phyloP scores from a whole-genome alignment of 2,888 invertebrate species.

The Cactoblastis cactorum region DNA sequence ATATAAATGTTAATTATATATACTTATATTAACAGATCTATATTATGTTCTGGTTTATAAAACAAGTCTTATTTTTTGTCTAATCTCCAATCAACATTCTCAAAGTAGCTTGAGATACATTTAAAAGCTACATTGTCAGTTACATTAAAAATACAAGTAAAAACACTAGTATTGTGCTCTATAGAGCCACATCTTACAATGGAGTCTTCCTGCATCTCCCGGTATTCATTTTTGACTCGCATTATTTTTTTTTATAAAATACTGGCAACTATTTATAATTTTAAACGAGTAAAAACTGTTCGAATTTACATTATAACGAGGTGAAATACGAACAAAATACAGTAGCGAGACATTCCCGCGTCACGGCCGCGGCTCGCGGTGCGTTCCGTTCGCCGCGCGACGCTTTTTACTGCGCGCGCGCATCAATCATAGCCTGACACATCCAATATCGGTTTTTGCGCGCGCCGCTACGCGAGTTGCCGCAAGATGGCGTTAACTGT shows the following conservation, averaged over 20 bases:
- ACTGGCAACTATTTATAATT: conserved; percentile 1
- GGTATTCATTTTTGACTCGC: background rate
- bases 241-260: background rate
- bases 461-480: conserved; percentile 45
- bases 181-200: background rate
- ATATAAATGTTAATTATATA: too few species aligned
- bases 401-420: conserved; percentile 60
- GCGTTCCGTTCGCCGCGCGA: conserved; percentile 54
- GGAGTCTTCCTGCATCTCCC: background rate
- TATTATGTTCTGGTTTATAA: too few species aligned
- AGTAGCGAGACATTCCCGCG: conserved; percentile 33
- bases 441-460: conserved; percentile 76
- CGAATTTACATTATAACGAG: conserved; percentile 7
- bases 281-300: conserved; percentile 2
- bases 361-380: conserved; percentile 41
- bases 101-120: background rate
- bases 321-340: conserved; percentile 13
- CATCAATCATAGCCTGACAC: conserved; percentile 77
- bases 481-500: conserved; percentile 59
- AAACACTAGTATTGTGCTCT: background rate
- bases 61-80: background rate
- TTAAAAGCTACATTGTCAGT: background rate
- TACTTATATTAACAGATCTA: too few species aligned
- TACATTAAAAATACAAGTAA: background rate
- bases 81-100: background rate